phyloP scores from a whole-genome alignment of 2,113 vertebrate genomes.

The Perognathus longimembris region DNA sequence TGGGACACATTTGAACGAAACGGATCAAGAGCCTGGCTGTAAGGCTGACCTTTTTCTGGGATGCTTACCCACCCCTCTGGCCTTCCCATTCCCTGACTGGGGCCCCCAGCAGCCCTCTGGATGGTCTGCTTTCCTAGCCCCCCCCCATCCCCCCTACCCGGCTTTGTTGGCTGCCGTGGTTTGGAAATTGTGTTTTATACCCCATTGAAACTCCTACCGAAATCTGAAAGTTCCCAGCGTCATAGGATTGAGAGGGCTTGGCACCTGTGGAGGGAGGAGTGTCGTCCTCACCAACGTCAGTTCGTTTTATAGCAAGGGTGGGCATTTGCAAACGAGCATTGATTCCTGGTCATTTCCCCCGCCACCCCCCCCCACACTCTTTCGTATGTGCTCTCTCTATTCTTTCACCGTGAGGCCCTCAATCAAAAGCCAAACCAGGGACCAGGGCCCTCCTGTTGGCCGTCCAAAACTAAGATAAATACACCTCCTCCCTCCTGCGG shows the following conservation, averaged over 20 bases:
- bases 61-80: rapidly evolving
- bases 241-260: not conserved
- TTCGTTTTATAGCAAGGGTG: not conserved
- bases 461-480: not conserved
- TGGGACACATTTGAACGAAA: not conserved
- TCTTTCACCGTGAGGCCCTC: not conserved
- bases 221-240: not conserved
- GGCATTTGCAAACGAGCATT: not conserved
- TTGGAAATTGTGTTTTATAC: not conserved
- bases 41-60: not conserved
- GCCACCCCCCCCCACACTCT: no score
- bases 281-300: not conserved
- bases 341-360: not conserved
- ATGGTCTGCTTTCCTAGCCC: not conserved
- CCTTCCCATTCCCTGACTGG: not conserved
- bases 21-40: not conserved
- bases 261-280: not conserved
- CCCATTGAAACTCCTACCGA: not conserved
- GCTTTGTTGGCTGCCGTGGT: not conserved
- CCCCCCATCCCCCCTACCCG: no score
- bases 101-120: not conserved
- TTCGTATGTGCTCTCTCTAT: no score
- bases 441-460: not conserved
- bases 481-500: no score
- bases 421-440: not conserved